phyloP scores from a whole-genome alignment of 1,140 invertebrate genomes.

The Drosophila miranda region DNA sequence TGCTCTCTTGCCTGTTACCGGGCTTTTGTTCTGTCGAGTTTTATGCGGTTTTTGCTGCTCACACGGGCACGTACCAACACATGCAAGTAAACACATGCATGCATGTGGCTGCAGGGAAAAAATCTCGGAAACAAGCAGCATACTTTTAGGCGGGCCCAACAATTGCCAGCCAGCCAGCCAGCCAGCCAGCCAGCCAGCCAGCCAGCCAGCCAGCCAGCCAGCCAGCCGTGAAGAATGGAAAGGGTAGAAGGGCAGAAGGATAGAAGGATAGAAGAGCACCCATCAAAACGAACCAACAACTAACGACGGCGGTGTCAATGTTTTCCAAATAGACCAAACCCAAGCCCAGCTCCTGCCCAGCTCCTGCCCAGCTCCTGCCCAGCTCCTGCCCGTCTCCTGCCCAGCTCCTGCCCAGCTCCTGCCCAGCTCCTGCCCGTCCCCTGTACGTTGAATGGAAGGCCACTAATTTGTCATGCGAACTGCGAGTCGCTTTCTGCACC shows the following conservation, averaged over 20 bases:
- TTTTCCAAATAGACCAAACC: no score
- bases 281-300: constrained; percentile 16
- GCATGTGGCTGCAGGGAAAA: constrained; percentile 32
- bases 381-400: no score
- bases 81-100: constrained; percentile 19
- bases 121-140: constrained; percentile 68
- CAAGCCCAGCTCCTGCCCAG: no score
- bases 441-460: background rate
- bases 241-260: background rate
- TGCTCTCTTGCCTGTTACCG: constrained; percentile 58
- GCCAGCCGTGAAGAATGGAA: constrained; percentile 45
- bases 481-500: constrained; percentile 61
- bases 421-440: no score
- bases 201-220: constrained; percentile 53
- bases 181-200: no score
- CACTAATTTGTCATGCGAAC: constrained; percentile 64
- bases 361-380: no score
- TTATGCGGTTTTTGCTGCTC: constrained; percentile 58
- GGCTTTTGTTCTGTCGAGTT: constrained; percentile 46
- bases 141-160: constrained; percentile 63
- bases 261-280: constrained; percentile 20
- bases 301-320: no score
- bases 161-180: constrained; percentile 64
- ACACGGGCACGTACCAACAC: constrained; percentile 8
- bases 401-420: no score